Evolutionary conservation across 2,888 invertebrate genomes (phyloP).

Genomic region (Pinctada fucata): DNA sequence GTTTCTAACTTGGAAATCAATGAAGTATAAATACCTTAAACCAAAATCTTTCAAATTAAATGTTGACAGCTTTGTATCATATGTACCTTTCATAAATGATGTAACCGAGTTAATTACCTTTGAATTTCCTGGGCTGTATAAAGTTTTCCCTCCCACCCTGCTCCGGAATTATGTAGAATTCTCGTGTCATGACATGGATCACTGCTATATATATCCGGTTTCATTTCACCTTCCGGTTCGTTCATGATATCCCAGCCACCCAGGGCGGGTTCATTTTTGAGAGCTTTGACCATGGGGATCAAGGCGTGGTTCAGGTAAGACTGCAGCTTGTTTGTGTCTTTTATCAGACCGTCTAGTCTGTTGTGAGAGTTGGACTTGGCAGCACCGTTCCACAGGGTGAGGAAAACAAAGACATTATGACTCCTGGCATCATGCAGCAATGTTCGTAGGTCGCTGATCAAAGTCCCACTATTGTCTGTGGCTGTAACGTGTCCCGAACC

Average conservation of each 20-base stretch:
- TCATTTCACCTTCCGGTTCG: conserved; percentile 66
- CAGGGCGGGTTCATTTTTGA: conserved; percentile 63
- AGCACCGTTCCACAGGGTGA: conserved; percentile 69
- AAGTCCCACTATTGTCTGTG: conserved; percentile 56
- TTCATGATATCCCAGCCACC: conserved; percentile 71
- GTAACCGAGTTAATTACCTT: conserved; percentile 41
- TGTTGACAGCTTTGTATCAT: too few species aligned
- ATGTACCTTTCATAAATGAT: neutral
- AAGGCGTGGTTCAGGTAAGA: conserved; percentile 65
- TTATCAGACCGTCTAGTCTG: conserved; percentile 51
- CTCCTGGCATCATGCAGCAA: conserved; percentile 55
- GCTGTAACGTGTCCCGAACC: conserved; percentile 57
- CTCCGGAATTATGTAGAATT: conserved; percentile 55
- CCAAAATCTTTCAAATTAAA: too few species aligned
- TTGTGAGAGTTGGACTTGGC: conserved; percentile 48
- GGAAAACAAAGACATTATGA: conserved; percentile 60
- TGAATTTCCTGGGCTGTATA: conserved; percentile 57
- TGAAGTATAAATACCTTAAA: too few species aligned
- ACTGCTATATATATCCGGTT: conserved; percentile 41
- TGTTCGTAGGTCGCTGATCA: conserved; percentile 60
- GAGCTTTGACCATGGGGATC: conserved; percentile 60
- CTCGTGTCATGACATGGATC: conserved; percentile 64
- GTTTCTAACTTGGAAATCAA: neutral
- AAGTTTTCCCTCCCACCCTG: conserved; percentile 62
- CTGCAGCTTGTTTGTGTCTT: conserved; percentile 63